These are phyloP conservation scores for Blastobasis adustella DNA, from an alignment of 2,888 invertebrate species.

Conservation along the genomic window DNA sequence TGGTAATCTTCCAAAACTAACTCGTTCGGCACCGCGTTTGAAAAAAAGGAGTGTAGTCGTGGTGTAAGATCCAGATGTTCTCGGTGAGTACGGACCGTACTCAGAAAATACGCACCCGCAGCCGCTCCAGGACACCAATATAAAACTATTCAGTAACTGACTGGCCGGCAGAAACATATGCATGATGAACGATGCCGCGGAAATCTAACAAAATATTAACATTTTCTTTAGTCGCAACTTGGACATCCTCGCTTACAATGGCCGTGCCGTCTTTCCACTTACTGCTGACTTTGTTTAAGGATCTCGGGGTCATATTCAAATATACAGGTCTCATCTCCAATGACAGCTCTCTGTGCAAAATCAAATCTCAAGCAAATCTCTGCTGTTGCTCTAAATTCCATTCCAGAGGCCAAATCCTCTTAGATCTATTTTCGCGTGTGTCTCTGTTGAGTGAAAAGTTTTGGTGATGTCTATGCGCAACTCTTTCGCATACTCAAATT, in stretches of 20 bases:
- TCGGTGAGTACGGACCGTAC: not conserved
- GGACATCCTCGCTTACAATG: not conserved
- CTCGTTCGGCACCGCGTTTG: not conserved
- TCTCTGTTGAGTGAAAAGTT: too few species aligned
- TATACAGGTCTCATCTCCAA: too few species aligned
- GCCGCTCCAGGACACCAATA: not conserved
- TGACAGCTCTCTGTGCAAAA: too few species aligned
- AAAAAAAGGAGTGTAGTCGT: not conserved
- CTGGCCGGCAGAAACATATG: not conserved
- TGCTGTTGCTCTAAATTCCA: too few species aligned
- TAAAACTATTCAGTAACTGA: not conserved
- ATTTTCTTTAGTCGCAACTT: not conserved
- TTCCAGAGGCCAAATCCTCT: too few species aligned
- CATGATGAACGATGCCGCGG: not conserved
- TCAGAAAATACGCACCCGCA: not conserved
- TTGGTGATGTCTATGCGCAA: too few species aligned
- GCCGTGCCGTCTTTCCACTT: not conserved
- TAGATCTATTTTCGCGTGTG: too few species aligned
- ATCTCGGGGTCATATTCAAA: too few species aligned
- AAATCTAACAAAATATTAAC: not conserved
- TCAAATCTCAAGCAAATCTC: too few species aligned
- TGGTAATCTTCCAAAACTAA: not conserved
- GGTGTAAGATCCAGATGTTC: not conserved
- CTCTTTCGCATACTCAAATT: too few species aligned
- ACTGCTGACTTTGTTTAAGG: not conserved